These are phyloP conservation scores for Eublepharis macularius DNA, from an alignment of 2,113 vertebrate species.

Conservation along the genomic window DNA sequence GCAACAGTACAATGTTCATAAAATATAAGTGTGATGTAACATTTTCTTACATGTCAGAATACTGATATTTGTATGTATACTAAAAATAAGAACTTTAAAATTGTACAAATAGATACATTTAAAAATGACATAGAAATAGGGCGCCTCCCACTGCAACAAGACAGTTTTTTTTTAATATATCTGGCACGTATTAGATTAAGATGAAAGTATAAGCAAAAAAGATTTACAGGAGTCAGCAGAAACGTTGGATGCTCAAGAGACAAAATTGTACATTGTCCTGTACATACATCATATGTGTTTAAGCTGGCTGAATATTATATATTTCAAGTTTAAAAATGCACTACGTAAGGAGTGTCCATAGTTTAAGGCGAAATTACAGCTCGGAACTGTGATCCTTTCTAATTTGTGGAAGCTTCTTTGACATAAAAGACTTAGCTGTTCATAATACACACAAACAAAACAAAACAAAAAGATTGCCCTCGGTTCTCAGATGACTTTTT, in stretches of 20 bases:
- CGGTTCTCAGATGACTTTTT: conserved; percentile 62
- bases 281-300: conserved; percentile 93
- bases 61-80: conserved; percentile 99
- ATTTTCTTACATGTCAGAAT: conserved; percentile 97
- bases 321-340: conserved; percentile 96
- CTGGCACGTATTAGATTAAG: conserved; percentile 87
- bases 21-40: conserved; percentile 99
- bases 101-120: conserved; percentile 99
- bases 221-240: conserved; percentile 90
- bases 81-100: conserved; percentile 99
- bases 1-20: conserved; percentile 99
- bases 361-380: conserved; percentile 99
- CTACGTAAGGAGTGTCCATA: conserved; percentile 93
- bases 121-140: conserved; percentile 99
- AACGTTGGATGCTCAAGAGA: conserved; percentile 90
- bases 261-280: conserved; percentile 92
- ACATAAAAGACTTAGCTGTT: conserved; percentile 76
- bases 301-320: conserved; percentile 94
- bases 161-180: conserved; percentile 78
- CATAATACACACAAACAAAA: conserved; percentile 57
- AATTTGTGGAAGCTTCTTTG: conserved; percentile 85
- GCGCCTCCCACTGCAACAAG: conserved; percentile 91
- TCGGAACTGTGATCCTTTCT: conserved; percentile 90
- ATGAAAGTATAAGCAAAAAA: conserved; percentile 91
- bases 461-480: conserved; percentile 62